Conservation (phyloP, 2,797 vertebrate genomes). For the Rhyacichthys aspro region DNA sequence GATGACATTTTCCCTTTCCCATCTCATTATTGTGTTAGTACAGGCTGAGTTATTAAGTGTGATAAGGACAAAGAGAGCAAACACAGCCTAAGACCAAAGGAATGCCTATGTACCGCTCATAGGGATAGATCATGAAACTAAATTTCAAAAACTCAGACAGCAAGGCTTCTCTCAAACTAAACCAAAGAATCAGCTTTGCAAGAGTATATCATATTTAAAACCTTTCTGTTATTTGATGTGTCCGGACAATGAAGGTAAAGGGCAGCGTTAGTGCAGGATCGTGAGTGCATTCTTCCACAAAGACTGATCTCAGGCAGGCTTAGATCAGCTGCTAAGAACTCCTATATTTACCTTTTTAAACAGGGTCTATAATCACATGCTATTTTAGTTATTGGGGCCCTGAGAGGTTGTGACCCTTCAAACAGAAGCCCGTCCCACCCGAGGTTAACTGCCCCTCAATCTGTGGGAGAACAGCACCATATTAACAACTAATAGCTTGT, state of each 20-base stretch:
- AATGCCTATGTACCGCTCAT: too few species aligned
- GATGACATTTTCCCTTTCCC: conserved; percentile 26
- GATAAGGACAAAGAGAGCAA: conserved; percentile 65
- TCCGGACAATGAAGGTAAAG: conserved; percentile 10
- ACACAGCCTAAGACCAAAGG: conserved; percentile 55
- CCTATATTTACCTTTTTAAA: conserved; percentile 78
- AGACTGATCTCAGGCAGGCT: conserved; percentile 22
- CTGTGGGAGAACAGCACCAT: conserved; percentile 74
- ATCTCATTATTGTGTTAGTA: conserved; percentile 53
- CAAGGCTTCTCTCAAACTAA: conserved; percentile 20
- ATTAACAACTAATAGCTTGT: conserved; percentile 80
- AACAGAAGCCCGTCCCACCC: conserved; percentile 77
- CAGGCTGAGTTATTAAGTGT: conserved; percentile 58
- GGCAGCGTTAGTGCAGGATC: conserved; percentile 9
- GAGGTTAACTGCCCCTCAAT: conserved; percentile 75
- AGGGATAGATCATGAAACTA: not conserved
- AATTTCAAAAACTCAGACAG: conserved; percentile 8
- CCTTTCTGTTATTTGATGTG: too few species aligned
- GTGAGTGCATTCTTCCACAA: conserved; percentile 22
- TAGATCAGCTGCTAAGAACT: conserved; percentile 60
- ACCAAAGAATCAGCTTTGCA: not conserved
- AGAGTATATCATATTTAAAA: too few species aligned
- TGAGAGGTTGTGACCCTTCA: conserved; percentile 76
- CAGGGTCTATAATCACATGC: conserved; percentile 77
- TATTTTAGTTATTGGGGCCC: conserved; percentile 73